Evolutionary conservation across 92 coral and sea anemone species (phyloP).

Genomic region (Porites lobata): DNA sequence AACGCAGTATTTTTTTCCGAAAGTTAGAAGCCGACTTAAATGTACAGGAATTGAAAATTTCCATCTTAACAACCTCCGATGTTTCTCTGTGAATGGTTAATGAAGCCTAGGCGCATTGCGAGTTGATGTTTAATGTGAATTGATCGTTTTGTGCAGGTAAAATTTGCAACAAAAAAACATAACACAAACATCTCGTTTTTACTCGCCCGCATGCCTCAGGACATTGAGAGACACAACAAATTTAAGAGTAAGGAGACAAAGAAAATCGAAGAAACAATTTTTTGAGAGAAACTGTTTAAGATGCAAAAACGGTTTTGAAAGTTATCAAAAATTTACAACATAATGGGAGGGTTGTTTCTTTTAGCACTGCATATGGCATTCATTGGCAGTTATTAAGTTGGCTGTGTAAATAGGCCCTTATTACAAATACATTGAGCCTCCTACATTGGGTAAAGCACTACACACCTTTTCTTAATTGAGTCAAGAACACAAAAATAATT

Average conservation of each 20-base stretch:
- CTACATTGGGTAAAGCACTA: slow-evolving; percentile 26
- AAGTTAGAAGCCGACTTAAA: not conserved
- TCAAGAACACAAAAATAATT: slow-evolving; percentile 15
- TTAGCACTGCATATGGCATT: slow-evolving; percentile 46
- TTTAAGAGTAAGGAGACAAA: slow-evolving; percentile 42
- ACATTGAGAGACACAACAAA: not conserved
- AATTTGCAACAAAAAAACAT: slow-evolving; percentile 19
- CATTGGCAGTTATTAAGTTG: slow-evolving; percentile 51
- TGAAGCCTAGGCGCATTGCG: slow-evolving; percentile 31
- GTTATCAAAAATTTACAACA: slow-evolving; percentile 95
- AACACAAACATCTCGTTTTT: slow-evolving; percentile 10
- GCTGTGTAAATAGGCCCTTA: slow-evolving; percentile 50
- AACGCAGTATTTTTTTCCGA: not conserved
- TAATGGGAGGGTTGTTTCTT: slow-evolving; percentile 80
- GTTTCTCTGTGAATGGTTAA: slow-evolving; percentile 71
- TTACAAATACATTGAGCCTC: slow-evolving; percentile 44
- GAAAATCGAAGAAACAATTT: slow-evolving; percentile 62
- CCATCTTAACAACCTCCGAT: slow-evolving; percentile 26
- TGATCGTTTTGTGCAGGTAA: slow-evolving; percentile 47
- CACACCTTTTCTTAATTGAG: slow-evolving; percentile 44
- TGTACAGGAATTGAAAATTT: slow-evolving; percentile 8
- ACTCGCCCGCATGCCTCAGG: slow-evolving; percentile 18
- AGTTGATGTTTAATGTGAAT: slow-evolving; percentile 57
- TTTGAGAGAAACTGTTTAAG: slow-evolving; percentile 75
- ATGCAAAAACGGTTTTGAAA: slow-evolving; percentile 96